A percentile compares a stretch with the other conserved stretches of the same genome.
These are phyloP conservation scores for Echeneis naucrates DNA, from an alignment of 2,797 vertebrate genomes.

Conservation along the genomic window DNA sequence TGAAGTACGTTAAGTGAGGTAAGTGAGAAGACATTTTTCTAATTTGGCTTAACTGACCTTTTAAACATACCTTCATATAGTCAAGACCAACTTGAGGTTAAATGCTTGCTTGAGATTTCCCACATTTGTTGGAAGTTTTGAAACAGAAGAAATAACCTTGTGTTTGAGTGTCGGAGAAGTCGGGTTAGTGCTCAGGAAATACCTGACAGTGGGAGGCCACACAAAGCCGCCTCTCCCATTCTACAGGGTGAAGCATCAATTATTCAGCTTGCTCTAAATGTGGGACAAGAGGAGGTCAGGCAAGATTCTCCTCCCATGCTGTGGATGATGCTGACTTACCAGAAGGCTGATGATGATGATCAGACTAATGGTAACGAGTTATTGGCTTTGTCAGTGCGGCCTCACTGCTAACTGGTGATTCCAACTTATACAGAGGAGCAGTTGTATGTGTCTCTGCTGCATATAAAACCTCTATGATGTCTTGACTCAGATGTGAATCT, in stretches of 20 bases:
- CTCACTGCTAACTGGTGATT: conserved; percentile 47
- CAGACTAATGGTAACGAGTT: conserved; percentile 29
- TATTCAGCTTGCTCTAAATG: conserved; percentile 71
- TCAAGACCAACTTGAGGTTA: background rate
- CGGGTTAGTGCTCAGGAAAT: conserved; percentile 46
- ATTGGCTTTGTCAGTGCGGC: conserved; percentile 36
- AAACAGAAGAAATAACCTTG: background rate
- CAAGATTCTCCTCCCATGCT: conserved; percentile 50
- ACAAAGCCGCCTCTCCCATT: conserved; percentile 53
- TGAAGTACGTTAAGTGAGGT: background rate
- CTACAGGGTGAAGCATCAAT: conserved; percentile 63
- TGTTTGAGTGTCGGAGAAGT: conserved; percentile 14
- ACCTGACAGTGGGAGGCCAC: conserved; percentile 60
- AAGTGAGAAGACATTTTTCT: background rate
- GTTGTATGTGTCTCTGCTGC: conserved; percentile 11
- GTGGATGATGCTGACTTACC: conserved; percentile 64
- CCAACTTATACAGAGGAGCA: conserved; percentile 37
- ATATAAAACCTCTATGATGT: conserved; percentile 26
- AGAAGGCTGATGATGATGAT: conserved; percentile 41
- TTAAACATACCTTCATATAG: background rate
- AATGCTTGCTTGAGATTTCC: background rate
- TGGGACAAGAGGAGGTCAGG: conserved; percentile 70
- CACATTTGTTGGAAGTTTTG: background rate
- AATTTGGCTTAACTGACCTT: background rate
- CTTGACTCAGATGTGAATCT: conserved; percentile 23